Base-by-base conservation (phyloP, 2,113 vertebrate genomes). In the Cryptomyrus ogoouensis region DNA sequence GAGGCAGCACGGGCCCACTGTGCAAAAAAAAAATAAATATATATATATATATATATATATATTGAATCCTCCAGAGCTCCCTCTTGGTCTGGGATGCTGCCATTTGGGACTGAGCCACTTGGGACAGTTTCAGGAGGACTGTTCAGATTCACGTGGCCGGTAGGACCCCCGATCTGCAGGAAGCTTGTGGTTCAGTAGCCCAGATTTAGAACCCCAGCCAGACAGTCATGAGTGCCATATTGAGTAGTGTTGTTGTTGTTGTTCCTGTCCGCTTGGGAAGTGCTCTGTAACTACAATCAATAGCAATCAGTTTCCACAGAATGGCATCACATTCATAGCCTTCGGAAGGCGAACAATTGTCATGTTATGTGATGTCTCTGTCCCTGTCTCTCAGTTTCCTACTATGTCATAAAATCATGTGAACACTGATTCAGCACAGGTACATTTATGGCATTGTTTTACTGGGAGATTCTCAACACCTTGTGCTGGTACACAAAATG, bases 41-140 rank as follows among this genome's bases (percentile, higher is more conserved):
- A n/a, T n/a, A n/a, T n/a, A n/a, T 35, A 35, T 39, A 39, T 15
- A 86, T 15, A 49, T 10, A 47, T 21, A 86, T 42, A 80, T 42
- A 42, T 42, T 42, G 44, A 84, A 84, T 53, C n/a, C 27, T 87
- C 49, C 85, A 53, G 50, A 53, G 27, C 85, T 52, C 50, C 85
- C 50, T 53, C 49, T 53, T 84, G 44, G 83, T 84, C 83, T 84
- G 83, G 44, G 83, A 24, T 47, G 44, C 13, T 84, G 83, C 83
- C 83, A 84, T 46, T 84, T 84, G 83, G 83, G 83, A 84, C 8
- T 47, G 44, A n/a, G 83, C 83, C 83, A 84, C 44, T n/a, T 84
- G 83, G 83, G 44, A 47, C 21, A 42, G 83, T 84, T 47, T 44
- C 44, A 46, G 42, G 44, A 84, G 83, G 83, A 42, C 83, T 84